Evolutionary conservation across 2,888 invertebrate species (phyloP).

Genomic region (Aproaerema taeniolella): DNA sequence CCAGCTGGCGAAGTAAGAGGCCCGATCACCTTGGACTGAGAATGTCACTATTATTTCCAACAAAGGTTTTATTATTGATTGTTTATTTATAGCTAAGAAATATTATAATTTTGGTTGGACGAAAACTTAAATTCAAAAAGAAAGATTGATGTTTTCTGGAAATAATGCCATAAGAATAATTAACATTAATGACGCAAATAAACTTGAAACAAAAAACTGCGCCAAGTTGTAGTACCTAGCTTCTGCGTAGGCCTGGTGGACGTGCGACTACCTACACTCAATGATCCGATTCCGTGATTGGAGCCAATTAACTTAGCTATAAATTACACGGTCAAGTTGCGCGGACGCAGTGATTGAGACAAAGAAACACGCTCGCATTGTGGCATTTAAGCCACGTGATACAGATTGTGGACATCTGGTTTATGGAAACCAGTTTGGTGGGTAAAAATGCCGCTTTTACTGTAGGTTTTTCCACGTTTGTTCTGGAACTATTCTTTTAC

Average conservation of each 20-base stretch:
- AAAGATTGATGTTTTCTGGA: too few relatives aligned
- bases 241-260: too few relatives aligned
- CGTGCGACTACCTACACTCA: too few relatives aligned
- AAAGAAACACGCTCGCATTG: constrained; percentile 15
- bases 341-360: constrained; percentile 4
- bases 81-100: too few relatives aligned
- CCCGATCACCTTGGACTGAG: constrained; percentile 48
- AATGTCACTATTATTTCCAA: too few relatives aligned
- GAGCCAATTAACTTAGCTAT: constrained; percentile 11
- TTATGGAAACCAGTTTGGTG: constrained; percentile 12
- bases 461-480: constrained; percentile 6
- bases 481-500: background rate
- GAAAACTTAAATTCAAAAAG: too few relatives aligned
- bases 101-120: too few relatives aligned
- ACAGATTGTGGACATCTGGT: constrained; percentile 13
- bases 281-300: constrained; percentile 13
- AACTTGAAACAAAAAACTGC: too few relatives aligned
- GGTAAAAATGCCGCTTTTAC: constrained; percentile 5
- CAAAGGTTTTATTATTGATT: too few relatives aligned
- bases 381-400: constrained; percentile 10
- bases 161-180: too few relatives aligned
- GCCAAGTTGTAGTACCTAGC: too few relatives aligned
- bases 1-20: constrained; percentile 41
- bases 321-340: constrained; percentile 9
- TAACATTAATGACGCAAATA: too few relatives aligned